Evolutionary conservation across 2,888 invertebrate species (phyloP), one percentile per base, ranked within the genome.

Genomic region (Euspilapteryx auroguttella): DNA sequence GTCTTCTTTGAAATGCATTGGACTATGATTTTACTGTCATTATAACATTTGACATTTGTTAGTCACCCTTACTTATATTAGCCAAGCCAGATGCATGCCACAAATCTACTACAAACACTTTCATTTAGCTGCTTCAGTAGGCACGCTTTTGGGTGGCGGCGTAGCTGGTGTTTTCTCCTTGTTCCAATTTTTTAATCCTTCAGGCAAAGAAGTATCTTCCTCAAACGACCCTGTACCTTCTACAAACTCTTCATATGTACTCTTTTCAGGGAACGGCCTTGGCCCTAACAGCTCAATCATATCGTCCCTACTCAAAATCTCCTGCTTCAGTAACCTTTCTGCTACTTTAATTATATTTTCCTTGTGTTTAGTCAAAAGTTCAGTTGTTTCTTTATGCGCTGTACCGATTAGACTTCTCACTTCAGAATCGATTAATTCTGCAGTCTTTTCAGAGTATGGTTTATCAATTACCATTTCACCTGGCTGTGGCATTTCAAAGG

Each of bases 181-280:
- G 53, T 99, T 98, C 98, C 98, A 99, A 47, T 89, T 88, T 55
- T 94, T 88, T 14, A 99, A 79, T 30, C 98, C 98, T 66, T 94
- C 92, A 0, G 99, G 99, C 41, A 99, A 78, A 1, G 85, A 68
- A 0, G 96, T 96, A 47, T 99, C 93, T 64, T 99, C 99, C 38
- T 99, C 99, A 45, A 98, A 85, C 1, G 97, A 96, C 2, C 98
- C 98, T 0, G 95, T 96, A 2, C 95, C 96, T 65, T 95, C 97
- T 0, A 99, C 99, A 64, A 99, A 99, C 54, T 99, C 93, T 63
- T 99, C 99, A 49, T 99, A 99, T 7, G 98, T 98, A 9, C 97
- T 95, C 75, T 98, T 98, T 64, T 99, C 99, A 8, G 89, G 89
- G 82, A 99, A 99, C 0, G 99, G 99, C 40, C 99, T 78, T 14